Conservation (phyloP, 2,113 vertebrate species). For the Eidolon helvum region DNA sequence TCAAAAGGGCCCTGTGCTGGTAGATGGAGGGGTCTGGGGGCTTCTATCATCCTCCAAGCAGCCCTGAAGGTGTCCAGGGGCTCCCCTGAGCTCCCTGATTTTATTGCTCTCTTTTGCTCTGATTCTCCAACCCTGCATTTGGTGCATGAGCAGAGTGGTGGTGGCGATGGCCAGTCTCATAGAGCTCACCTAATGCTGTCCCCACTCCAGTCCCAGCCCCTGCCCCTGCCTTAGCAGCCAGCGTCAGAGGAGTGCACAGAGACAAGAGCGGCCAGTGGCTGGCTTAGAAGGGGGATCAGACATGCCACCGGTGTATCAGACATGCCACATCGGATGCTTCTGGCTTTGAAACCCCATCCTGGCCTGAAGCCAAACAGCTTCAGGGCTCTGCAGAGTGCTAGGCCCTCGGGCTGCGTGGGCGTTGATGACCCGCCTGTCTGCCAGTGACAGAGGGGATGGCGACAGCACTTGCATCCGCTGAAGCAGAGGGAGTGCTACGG, state of each 20-base stretch:
- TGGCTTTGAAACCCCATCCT: constrained; percentile 40
- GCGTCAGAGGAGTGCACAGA: background rate
- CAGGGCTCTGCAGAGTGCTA: background rate
- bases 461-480: background rate
- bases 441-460: constrained; percentile 45
- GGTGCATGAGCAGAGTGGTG: background rate
- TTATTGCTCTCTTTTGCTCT: background rate
- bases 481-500: constrained; percentile 1
- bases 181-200: background rate
- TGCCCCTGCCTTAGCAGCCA: background rate
- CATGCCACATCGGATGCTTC: background rate
- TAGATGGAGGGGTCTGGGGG: background rate
- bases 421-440: constrained; percentile 65
- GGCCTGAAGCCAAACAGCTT: constrained; percentile 15
- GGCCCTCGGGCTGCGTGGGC: constrained; percentile 21
- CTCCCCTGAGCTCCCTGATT: background rate
- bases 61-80: background rate
- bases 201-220: background rate
- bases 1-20: background rate
- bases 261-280: background rate
- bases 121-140: background rate
- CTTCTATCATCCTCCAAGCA: background rate
- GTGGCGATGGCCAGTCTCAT: background rate
- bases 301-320: background rate
- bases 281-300: constrained; percentile 24